Base-by-base conservation (phyloP, 2,888 invertebrate species). In the Meteorus cinctellus region DNA sequence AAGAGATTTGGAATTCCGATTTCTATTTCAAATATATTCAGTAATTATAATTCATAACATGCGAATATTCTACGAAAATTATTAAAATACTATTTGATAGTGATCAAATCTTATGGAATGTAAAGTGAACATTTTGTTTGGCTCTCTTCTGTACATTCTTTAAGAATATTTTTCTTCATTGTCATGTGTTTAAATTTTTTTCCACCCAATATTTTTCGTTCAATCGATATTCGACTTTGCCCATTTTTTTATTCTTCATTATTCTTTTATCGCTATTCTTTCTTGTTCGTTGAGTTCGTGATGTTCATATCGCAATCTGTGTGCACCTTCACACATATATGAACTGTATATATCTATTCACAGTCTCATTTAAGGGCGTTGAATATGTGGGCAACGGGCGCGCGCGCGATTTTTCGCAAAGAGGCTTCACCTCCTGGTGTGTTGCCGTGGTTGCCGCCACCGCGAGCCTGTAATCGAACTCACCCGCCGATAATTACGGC, bases 401-500 rank as follows among this genome's bases (percentile, higher is more conserved):
- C 55, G 55, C 55, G n/a, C 19, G 19, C 8, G n/a, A 10, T 55
- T 19, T 55, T 8, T 19, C 55, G 55, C 65, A 34, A 41, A 36
- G 65, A 65, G 36, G 65, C 19, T 65, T 65, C 65, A 65, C 65
- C 65, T 65, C 65, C 36, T 65, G 65, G 65, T 65, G 65, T 63
- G 63, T 65, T 55, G 55, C 55, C 19, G 55, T 19, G 4, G 55
- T 19, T 19, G 48, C 48, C n/a, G 72, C 45, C 48, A 27, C 16
- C 36, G 65, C 36, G 71, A 71, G 79, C 72, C 81, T 81, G 80
- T 81, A 81, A 81, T 81, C 80, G 78, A 79, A 81, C 81, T 78
- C 75, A 74, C 74, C 80, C 81, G 81, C 79, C 81, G 75, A 80
- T 81, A 81, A 81, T 81, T 79, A 79, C 78, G 76, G 80, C 76